Base-by-base conservation (phyloP, 2,797 vertebrate species). In the Miichthys miiuy region DNA sequence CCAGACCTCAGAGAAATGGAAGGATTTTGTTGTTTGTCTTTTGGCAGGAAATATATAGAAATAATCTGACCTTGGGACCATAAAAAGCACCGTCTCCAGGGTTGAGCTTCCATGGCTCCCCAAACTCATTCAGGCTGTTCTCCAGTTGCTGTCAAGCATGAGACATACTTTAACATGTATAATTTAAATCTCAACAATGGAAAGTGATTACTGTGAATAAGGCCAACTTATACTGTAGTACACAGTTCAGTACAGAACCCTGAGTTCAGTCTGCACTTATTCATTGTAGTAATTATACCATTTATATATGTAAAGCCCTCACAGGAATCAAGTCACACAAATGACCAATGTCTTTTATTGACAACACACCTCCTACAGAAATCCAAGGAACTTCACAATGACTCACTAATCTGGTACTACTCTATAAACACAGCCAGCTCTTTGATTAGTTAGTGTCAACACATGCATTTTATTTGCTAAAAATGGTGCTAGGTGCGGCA, bases 71-170 rank as follows among this genome's bases (percentile, higher is more conserved):
- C 96, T 99, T 99, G 55, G 98, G 98, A 63, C 98, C 98, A 77
- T 99, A 99, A 94, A 99, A 99, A 1, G 97, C 97, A 42, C 98
- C 98, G 11, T 98, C 97, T 75, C 97, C 97, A 18, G 96, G 96
- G 92, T 97, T 99, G 71, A 97, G 93, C 86, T 90, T 96, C 98
- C 98, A 99, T 1, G 96, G 95, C 55, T 97, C 95, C 78, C 97
- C 97, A 74, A 99, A 99, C 79, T 96, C 89, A 86, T 97, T 94
- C 88, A 99, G 93, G 79, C 97, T 98, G 88, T 95, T 97, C 75
- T 97, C 95, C 70, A 99, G 92, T 97, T 99, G 97, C 98, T 99
- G 84, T 55, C 58, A 48, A 75, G 72, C 17, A 88, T 1, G 23
- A 81, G 17, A 44, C 47, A 79, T 0, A 50, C 0, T 6, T 73